phyloP scores from a whole-genome alignment of 1,140 invertebrate species.

The Zeugodacus cucurbitae region DNA sequence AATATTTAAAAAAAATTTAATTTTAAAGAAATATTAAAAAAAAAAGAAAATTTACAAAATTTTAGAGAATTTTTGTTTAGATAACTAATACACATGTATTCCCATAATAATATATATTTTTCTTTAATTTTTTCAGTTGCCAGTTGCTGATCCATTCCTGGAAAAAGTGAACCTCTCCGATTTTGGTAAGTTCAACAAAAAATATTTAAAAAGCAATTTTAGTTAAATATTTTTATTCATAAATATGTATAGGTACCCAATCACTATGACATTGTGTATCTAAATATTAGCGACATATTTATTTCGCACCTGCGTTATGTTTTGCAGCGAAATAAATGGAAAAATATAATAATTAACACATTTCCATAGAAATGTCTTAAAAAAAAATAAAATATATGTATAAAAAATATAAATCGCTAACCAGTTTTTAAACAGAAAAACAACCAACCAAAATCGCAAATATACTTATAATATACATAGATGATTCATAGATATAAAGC shows the following conservation, averaged over 20 bases:
- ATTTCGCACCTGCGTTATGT: neutral
- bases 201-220: neutral
- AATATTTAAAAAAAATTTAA: too few species aligned
- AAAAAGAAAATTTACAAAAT: too few species aligned
- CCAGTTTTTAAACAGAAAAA: neutral
- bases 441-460: neutral
- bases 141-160: constrained; percentile 87
- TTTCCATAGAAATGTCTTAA: neutral
- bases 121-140: constrained; percentile 75
- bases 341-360: neutral
- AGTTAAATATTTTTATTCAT: neutral
- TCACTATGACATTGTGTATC: neutral
- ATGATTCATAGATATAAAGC: neutral
- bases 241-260: neutral
- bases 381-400: neutral
- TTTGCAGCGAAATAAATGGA: neutral
- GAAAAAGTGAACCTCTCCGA: constrained; percentile 87
- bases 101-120: neutral
- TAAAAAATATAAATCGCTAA: neutral
- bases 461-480: neutral
- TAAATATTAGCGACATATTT: neutral
- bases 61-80: too few species aligned
- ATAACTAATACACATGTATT: too few species aligned
- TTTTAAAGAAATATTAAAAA: too few species aligned
- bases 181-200: constrained; percentile 77